phyloP scores from a whole-genome alignment of 1,140 invertebrate genomes.

The Pachyrhynchus sulphureomaculatus region DNA sequence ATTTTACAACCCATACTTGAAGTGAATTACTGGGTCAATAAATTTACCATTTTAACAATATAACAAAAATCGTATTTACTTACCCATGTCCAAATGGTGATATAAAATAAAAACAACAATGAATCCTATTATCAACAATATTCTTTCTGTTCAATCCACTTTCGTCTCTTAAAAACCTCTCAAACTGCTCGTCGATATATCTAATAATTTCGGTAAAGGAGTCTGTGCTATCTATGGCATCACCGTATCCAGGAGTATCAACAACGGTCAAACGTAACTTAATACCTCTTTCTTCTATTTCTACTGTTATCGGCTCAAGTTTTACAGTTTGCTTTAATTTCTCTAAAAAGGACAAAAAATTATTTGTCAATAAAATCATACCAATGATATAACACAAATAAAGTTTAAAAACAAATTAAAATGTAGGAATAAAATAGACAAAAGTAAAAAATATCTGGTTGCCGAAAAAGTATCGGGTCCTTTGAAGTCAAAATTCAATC shows the following conservation, averaged over 20 bases:
- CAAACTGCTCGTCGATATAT: slow-evolving; percentile 94
- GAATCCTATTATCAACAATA: slow-evolving; percentile 90
- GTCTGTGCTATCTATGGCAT: slow-evolving; percentile 97
- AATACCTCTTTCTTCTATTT: slow-evolving; percentile 91
- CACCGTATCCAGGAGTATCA: slow-evolving; percentile 98
- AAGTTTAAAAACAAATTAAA: no score
- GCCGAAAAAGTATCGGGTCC: no score
- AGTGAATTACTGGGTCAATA: no score
- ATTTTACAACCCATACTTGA: no score
- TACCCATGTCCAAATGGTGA: slow-evolving; percentile 97
- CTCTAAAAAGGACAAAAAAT: slow-evolving; percentile 57
- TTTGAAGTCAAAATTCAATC: no score
- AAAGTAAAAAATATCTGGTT: no score
- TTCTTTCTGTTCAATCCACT: slow-evolving; percentile 88
- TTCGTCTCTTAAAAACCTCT: slow-evolving; percentile 87
- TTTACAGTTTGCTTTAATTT: slow-evolving; percentile 88
- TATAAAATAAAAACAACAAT: slow-evolving; percentile 99
- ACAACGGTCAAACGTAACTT: slow-evolving; percentile 88
- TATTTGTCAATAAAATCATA: slow-evolving; percentile 28
- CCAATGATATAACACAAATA: no score
- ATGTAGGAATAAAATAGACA: no score
- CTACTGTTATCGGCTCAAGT: slow-evolving; percentile 87
- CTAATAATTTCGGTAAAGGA: slow-evolving; percentile 87
- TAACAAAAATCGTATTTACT: no score
- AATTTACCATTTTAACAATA: no score